Percentiles rank a stretch among this genome's conserved stretches.
Evolutionary conservation across 2,113 vertebrate species (phyloP).

Genomic region (Caloenas nicobarica): DNA sequence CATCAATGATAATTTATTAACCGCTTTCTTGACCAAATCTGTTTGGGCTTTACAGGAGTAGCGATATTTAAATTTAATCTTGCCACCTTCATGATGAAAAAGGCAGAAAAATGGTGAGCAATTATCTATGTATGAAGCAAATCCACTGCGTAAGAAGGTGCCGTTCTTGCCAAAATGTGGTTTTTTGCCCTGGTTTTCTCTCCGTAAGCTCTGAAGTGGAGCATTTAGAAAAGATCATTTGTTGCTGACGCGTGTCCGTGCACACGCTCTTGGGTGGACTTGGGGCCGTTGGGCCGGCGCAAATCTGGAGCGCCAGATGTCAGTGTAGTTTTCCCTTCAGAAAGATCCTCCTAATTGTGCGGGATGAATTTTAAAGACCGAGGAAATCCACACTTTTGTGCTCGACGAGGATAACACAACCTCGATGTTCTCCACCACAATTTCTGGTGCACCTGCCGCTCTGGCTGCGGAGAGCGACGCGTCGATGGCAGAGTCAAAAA

Average conservation of each 20-base stretch:
- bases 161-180: not conserved
- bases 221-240: not conserved
- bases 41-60: not conserved
- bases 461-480: not conserved
- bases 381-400: not conserved
- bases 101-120: not conserved
- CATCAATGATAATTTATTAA: not conserved
- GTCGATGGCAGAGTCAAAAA: not conserved
- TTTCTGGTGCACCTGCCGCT: not conserved
- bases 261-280: not conserved
- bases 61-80: not conserved
- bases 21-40: not conserved
- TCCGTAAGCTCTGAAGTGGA: not conserved
- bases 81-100: fast-evolving
- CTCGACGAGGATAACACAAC: not conserved
- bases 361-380: not conserved
- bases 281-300: not conserved
- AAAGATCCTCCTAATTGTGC: not conserved
- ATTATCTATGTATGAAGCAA: fast-evolving
- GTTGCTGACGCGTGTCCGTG: not conserved
- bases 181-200: not conserved
- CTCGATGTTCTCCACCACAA: fast-evolving
- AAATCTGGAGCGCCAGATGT: not conserved
- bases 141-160: not conserved
- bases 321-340: not conserved